phyloP scores from a whole-genome alignment of 2,888 invertebrate genomes.

The Scaptomyza reducta region DNA sequence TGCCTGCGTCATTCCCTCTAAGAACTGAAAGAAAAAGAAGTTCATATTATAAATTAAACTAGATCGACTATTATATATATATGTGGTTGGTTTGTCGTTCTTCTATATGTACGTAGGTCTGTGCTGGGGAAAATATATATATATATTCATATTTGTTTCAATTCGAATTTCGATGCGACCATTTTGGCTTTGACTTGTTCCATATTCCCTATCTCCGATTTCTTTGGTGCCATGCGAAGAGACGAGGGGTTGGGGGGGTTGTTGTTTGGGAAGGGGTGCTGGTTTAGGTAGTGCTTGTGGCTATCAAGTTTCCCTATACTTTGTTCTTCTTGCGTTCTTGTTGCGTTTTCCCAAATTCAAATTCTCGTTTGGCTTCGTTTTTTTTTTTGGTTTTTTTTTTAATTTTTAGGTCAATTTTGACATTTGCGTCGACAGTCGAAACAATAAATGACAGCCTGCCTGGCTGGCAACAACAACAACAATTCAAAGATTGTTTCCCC shows the following conservation, averaged over 20 bases:
- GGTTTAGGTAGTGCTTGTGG: slow-evolving; percentile 12
- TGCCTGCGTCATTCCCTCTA: slow-evolving; percentile 85
- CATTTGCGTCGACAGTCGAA: slow-evolving; percentile 68
- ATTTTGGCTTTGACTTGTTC: slow-evolving; percentile 29
- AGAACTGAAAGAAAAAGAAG: slow-evolving; percentile 83
- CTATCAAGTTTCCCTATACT: slow-evolving; percentile 61
- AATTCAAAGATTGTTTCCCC: slow-evolving; percentile 34
- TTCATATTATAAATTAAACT: slow-evolving; percentile 20
- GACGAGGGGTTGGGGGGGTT: neutral
- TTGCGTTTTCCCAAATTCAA: slow-evolving; percentile 53
- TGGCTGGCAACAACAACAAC: slow-evolving; percentile 30
- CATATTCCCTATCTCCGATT: slow-evolving; percentile 69
- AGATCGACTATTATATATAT: neutral
- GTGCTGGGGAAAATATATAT: slow-evolving; percentile 18
- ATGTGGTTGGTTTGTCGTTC: no score
- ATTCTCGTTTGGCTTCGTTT: slow-evolving; percentile 42
- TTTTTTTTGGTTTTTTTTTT: slow-evolving; percentile 39
- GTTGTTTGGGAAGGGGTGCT: neutral
- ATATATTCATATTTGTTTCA: slow-evolving; percentile 1
- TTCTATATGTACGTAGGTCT: no score
- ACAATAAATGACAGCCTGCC: slow-evolving; percentile 64
- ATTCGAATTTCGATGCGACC: slow-evolving; percentile 34
- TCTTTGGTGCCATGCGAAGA: slow-evolving; percentile 19
- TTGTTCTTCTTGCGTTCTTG: slow-evolving; percentile 7
- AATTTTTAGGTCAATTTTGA: slow-evolving; percentile 72